Conservation (phyloP, 2,888 invertebrate species). For the Mythimna vitellina region DNA sequence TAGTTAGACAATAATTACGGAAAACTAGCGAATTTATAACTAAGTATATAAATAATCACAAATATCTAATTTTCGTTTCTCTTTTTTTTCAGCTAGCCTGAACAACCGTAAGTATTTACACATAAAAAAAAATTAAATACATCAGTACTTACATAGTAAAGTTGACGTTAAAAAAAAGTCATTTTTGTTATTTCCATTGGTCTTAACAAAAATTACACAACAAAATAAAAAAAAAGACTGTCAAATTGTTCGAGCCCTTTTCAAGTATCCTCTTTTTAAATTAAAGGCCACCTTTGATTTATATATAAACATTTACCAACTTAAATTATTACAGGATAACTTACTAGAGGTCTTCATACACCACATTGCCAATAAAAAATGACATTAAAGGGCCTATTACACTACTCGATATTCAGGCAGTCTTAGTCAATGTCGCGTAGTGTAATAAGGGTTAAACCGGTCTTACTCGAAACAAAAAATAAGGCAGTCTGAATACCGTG, state of each 20-base stretch:
- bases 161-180: background rate
- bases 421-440: too few species aligned
- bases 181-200: too few species aligned
- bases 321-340: background rate
- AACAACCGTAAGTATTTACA: conserved; percentile 54
- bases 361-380: background rate
- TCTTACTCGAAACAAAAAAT: too few species aligned
- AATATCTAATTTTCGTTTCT: conserved; percentile 22
- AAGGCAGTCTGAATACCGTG: too few species aligned
- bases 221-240: too few species aligned
- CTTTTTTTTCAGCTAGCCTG: conserved; percentile 54
- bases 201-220: too few species aligned
- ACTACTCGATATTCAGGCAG: too few species aligned
- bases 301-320: background rate
- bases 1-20: too few species aligned
- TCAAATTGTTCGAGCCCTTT: too few species aligned
- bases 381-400: background rate
- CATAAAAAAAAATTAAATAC: background rate
- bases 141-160: background rate
- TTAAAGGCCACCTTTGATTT: too few species aligned
- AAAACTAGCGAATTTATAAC: background rate
- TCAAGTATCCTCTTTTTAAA: too few species aligned
- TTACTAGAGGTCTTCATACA: background rate
- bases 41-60: background rate
- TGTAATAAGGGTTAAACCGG: too few species aligned